Percentiles rank a stretch among this genome's conserved stretches.
Evolutionary conservation across 1,140 invertebrate genomes (phyloP).

Genomic region (Drosophila funebris): DNA sequence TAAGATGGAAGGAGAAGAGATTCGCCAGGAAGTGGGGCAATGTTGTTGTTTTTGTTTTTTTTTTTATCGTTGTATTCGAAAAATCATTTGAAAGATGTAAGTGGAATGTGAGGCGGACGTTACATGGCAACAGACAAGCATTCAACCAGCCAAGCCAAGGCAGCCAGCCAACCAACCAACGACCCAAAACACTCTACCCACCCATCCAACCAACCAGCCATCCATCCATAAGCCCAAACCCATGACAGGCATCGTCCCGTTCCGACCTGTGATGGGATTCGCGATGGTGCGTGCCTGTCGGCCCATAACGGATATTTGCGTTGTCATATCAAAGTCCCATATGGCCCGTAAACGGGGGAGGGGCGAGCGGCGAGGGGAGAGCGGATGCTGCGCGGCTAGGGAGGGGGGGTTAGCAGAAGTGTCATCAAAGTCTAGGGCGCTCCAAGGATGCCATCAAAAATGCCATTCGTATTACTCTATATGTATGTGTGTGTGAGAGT

Average conservation of each 20-base stretch:
- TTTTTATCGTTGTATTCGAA: slow-evolving; percentile 4
- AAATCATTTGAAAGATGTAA: slow-evolving; percentile 23
- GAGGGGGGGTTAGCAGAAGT: slow-evolving; percentile 54
- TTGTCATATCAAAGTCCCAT: slow-evolving; percentile 83
- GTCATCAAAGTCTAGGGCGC: slow-evolving; percentile 72
- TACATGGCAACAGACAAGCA: slow-evolving; percentile 19
- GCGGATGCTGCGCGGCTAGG: neutral
- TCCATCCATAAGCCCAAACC: slow-evolving; percentile 9
- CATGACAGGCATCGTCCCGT: slow-evolving; percentile 5
- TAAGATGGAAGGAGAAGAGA: neutral
- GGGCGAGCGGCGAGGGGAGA: neutral
- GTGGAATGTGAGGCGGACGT: slow-evolving; percentile 2
- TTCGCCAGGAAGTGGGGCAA: neutral
- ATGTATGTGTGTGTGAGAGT: slow-evolving; percentile 4
- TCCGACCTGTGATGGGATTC: slow-evolving; percentile 1
- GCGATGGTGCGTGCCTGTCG: slow-evolving; percentile 68
- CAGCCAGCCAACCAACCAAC: neutral
- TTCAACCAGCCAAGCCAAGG: neutral
- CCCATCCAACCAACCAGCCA: neutral
- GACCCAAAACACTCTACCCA: neutral
- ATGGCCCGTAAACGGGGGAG: slow-evolving; percentile 71
- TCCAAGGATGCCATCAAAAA: slow-evolving; percentile 44
- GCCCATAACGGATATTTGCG: slow-evolving; percentile 80
- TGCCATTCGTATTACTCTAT: slow-evolving; percentile 21
- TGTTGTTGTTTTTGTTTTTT: neutral